Conservation (phyloP, 2,113 vertebrate genomes). For the Poecilia latipinna region DNA sequence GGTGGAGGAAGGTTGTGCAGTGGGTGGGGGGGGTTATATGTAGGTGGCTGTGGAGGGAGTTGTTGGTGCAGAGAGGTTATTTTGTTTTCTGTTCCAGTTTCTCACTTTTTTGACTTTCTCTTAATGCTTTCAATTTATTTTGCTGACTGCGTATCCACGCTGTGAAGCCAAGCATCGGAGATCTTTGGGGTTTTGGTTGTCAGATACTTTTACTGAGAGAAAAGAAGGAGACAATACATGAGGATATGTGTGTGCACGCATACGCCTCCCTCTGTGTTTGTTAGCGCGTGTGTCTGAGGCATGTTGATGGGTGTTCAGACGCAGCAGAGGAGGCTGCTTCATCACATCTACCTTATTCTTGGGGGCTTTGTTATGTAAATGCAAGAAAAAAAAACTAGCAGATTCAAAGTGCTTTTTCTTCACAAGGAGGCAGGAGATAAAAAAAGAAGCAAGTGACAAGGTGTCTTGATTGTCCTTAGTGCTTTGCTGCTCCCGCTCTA, state of each 20-base stretch:
- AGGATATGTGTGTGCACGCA: conserved; percentile 40
- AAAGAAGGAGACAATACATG: conserved; percentile 43
- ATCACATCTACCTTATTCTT: conserved; percentile 94
- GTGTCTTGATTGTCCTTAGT: conserved; percentile 96
- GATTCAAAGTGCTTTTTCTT: conserved; percentile 97
- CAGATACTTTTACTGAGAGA: conserved; percentile 87
- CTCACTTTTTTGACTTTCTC: conserved; percentile 81
- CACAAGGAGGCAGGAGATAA: conserved; percentile 92
- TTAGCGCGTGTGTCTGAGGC: conserved; percentile 52
- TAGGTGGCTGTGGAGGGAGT: conserved; percentile 77
- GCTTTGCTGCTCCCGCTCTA: conserved; percentile 91
- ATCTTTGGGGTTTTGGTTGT: conserved; percentile 92
- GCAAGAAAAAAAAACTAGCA: conserved; percentile 87
- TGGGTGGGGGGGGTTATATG: conserved; percentile 75
- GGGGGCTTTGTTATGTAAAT: conserved; percentile 99
- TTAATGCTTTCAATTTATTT: conserved; percentile 96
- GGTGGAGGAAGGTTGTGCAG: conserved; percentile 11
- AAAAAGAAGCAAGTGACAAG: conserved; percentile 92
- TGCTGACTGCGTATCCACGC: conserved; percentile 85
- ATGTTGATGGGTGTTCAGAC: conserved; percentile 73
- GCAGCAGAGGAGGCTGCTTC: conserved; percentile 77
- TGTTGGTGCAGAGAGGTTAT: conserved; percentile 73
- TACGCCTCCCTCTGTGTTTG: conserved; percentile 41
- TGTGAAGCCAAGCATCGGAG: conserved; percentile 85
- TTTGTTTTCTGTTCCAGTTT: conserved; percentile 60